phyloP scores from a whole-genome alignment of 2,888 invertebrate species.

The Dryocosmus kuriphilus region DNA sequence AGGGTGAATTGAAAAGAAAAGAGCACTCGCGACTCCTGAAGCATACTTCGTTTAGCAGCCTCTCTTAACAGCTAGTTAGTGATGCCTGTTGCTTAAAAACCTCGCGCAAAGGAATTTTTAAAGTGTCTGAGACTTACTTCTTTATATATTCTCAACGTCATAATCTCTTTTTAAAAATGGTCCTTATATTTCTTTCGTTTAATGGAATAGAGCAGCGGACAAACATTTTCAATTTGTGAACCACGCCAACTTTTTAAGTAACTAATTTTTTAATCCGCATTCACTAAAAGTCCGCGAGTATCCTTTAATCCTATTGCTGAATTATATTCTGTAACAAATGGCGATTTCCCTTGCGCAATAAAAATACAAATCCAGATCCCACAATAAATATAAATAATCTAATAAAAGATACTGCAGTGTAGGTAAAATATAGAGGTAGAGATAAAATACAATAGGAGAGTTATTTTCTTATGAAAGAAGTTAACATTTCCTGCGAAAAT shows the following conservation, averaged over 20 bases:
- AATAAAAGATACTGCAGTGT: no score
- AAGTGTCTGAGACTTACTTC: not conserved
- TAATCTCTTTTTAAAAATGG: not conserved
- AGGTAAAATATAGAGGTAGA: no score
- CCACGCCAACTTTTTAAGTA: not conserved
- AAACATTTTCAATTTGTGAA: not conserved
- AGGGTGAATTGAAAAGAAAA: not conserved
- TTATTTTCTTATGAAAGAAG: not conserved
- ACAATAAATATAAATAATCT: no score
- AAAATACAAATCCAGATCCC: no score
- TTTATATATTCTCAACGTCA: not conserved
- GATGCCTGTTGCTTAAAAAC: constrained; percentile 59
- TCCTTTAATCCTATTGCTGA: no score
- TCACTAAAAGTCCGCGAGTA: no score
- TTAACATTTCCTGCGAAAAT: not conserved
- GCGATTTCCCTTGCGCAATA: no score
- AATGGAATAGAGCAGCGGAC: not conserved
- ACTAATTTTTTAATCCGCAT: not conserved
- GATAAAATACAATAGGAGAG: no score
- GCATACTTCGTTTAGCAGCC: not conserved
- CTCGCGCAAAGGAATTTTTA: constrained; percentile 31
- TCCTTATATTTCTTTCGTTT: not conserved
- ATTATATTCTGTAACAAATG: no score
- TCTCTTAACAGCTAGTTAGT: constrained; percentile 36
- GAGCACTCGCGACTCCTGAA: not conserved